A percentile compares a stretch with the other conserved stretches of the same genome.
Conservation (phyloP, 2,797 vertebrate genomes). For the Sebastes glaucus region DNA sequence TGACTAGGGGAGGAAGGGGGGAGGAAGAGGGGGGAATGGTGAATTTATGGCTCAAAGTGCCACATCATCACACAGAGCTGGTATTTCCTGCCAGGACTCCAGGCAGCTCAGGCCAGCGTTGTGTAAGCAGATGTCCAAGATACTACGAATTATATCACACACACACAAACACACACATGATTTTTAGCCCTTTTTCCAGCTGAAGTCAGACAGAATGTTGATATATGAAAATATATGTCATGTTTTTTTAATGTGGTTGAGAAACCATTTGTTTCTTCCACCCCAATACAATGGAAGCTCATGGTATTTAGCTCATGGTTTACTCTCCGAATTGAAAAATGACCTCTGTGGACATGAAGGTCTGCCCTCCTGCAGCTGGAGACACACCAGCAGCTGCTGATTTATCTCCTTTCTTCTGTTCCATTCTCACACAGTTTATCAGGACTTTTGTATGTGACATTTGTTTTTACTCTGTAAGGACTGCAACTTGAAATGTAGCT, state of each 20-base stretch:
- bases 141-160: slow-evolving; percentile 51
- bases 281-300: too few species aligned
- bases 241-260: background rate
- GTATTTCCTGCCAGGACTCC: slow-evolving; percentile 75
- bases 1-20: slow-evolving; percentile 4
- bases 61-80: slow-evolving; percentile 79
- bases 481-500: background rate
- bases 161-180: background rate
- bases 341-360: background rate
- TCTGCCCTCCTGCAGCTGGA: too few species aligned
- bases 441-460: background rate
- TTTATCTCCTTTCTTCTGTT: background rate
- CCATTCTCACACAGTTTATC: background rate
- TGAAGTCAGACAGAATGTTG: background rate
- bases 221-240: background rate
- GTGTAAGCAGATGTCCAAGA: slow-evolving; percentile 70
- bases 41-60: slow-evolving; percentile 76
- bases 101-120: slow-evolving; percentile 54
- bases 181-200: background rate
- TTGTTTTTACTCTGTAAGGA: background rate
- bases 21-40: slow-evolving; percentile 32
- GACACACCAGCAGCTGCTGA: too few species aligned
- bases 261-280: background rate
- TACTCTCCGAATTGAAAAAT: background rate
- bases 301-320: background rate